Conservation (phyloP, 1,140 invertebrate species). For the Battus philenor region DNA sequence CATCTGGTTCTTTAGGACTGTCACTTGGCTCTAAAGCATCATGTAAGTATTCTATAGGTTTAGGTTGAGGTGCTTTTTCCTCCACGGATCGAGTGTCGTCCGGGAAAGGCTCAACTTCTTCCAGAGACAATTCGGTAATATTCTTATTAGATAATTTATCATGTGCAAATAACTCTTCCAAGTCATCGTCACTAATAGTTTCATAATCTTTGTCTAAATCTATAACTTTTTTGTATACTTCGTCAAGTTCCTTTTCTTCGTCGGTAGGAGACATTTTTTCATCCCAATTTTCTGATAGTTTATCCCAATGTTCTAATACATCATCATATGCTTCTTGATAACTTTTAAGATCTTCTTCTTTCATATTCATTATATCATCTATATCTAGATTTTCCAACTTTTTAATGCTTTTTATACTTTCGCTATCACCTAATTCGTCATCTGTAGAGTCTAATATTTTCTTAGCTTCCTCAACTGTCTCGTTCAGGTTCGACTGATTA, state of each 20-base stretch:
- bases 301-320: neutral
- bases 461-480: constrained; percentile 12
- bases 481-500: neutral
- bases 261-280: neutral
- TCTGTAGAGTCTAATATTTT: constrained; percentile 19
- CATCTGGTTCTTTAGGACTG: constrained; percentile 12
- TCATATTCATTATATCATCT: neutral
- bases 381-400: constrained; percentile 4
- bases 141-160: constrained; percentile 13
- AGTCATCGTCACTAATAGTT: constrained; percentile 28
- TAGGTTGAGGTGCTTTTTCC: constrained; percentile 11
- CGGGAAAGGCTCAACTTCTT: constrained; percentile 16
- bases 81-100: constrained; percentile 11
- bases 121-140: constrained; percentile 9
- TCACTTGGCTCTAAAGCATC: constrained; percentile 30
- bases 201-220: constrained; percentile 27
- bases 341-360: constrained; percentile 3
- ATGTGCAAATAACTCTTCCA: constrained; percentile 24
- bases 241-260: constrained; percentile 19
- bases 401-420: constrained; percentile 10
- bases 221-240: constrained; percentile 16
- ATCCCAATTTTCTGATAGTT: neutral
- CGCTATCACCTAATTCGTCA: constrained; percentile 11
- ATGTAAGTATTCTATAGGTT: constrained; percentile 31
- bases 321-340: constrained; percentile 11